Base-by-base conservation (phyloP, 2,797 vertebrate species). In the Pseudochirops corinnae region DNA sequence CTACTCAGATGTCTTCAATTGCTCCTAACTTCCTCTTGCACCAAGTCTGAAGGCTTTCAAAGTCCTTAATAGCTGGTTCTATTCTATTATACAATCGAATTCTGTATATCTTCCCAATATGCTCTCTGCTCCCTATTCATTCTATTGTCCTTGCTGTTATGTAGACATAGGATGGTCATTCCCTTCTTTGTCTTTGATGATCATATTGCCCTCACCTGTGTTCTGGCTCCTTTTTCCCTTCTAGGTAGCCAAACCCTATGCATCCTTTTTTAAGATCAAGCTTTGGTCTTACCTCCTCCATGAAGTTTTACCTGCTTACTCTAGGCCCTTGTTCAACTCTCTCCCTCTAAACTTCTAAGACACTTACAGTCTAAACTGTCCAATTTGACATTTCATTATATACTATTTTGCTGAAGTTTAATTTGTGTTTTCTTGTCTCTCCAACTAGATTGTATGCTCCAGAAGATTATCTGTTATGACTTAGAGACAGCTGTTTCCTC, bases 351-450 rank as follows among this genome's bases (percentile, higher is more conserved):
- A 87, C 21, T 26, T 46, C 39, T 26, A 87, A 87, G 39, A 26
- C 39, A 87, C 74, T 82, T 46, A 82, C 39, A 87, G 24, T 87
- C 74, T 50, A 87, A 87, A 50, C 39, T 46, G 3, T 87, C 24
- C 74, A 87, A 87, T 26, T 87, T 87, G 50, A 21, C 74, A 87
- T 87, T 87, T 87, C 74, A 87, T 46, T 50, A 87, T 87, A 50
- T 87, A 87, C 39, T 87, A 24, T 87, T 87, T 82, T 87, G 39
- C 74, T 87, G 39, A 87, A 87, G 74, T 87, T 87, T 87, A 87
- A 87, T 87, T 87, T 87, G 74, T 87, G 74, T 87, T 50, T 87
- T 87, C 74, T 82, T 82, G 74, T 82, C 74, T 82, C 74, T 10
- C 39, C 74, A 87, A 87, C 74, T 50, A 26, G 39, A 87, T 87